Percentiles rank a stretch among this genome's conserved stretches.
These are phyloP conservation scores for Megalops atlanticus DNA, from an alignment of 2,113 vertebrate genomes.

Conservation along the genomic window DNA sequence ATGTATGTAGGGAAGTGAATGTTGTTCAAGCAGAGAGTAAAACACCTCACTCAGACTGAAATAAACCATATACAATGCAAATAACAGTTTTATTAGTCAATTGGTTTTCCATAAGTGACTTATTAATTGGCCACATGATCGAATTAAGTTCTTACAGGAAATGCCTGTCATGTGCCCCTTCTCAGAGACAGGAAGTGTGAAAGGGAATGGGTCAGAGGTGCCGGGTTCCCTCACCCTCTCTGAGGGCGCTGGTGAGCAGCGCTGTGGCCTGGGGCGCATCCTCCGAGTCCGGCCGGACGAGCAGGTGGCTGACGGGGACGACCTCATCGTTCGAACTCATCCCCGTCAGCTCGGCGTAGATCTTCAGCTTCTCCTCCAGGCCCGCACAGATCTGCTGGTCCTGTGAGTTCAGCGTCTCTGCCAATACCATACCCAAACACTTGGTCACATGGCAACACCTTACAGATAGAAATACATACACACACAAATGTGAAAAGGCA, in stretches of 20 bases:
- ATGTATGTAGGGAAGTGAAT: too few relatives aligned
- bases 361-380: conserved; percentile 88
- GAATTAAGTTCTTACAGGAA: too few relatives aligned
- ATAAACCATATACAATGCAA: too few relatives aligned
- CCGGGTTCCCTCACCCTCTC: conserved; percentile 74
- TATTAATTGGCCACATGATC: too few relatives aligned
- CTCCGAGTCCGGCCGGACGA: conserved; percentile 76
- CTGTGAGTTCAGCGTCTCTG: conserved; percentile 76
- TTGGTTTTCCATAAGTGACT: too few relatives aligned
- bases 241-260: conserved; percentile 81
- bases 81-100: too few relatives aligned
- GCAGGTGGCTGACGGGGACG: conserved; percentile 72
- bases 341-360: conserved; percentile 77
- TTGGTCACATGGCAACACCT: too few relatives aligned
- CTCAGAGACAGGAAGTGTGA: not conserved
- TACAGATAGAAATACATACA: not conserved
- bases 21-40: too few relatives aligned
- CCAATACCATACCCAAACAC: not conserved
- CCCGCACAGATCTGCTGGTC: conserved; percentile 88
- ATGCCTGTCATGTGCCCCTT: too few relatives aligned
- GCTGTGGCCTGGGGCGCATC: conserved; percentile 79
- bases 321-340: conserved; percentile 71
- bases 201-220: not conserved
- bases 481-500: too few relatives aligned
- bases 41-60: too few relatives aligned